Percentiles rank a stretch among this genome's conserved stretches.
Conservation (phyloP, 2,888 invertebrate genomes). For the Atethmia centrago region DNA sequence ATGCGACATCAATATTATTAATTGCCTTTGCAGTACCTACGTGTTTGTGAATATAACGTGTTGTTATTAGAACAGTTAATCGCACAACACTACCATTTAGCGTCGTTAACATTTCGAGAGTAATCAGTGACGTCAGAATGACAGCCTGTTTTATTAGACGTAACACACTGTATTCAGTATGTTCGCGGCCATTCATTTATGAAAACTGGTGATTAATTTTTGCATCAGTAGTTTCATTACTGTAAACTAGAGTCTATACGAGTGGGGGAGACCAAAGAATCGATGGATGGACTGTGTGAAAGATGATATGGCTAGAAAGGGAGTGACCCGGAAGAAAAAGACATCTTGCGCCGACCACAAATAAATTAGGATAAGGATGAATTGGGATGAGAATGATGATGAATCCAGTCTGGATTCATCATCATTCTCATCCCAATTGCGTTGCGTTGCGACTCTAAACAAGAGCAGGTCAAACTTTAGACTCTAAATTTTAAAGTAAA, state of each 20-base stretch:
- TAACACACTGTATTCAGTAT: neutral
- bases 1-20: conserved; percentile 32
- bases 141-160: conserved; percentile 3
- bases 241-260: neutral
- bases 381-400: no score
- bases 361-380: no score
- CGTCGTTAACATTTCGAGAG: conserved; percentile 46
- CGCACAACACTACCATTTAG: conserved; percentile 21
- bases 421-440: no score
- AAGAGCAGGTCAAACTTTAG: no score
- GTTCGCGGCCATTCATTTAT: neutral
- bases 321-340: no score
- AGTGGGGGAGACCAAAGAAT: no score
- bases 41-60: conserved; percentile 25
- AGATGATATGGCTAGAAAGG: no score
- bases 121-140: conserved; percentile 50
- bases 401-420: no score
- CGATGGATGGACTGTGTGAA: no score
- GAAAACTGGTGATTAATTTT: neutral
- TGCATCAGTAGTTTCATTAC: neutral
- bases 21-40: conserved; percentile 17
- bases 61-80: conserved; percentile 32
- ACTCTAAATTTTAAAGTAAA: no score
- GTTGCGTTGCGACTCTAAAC: no score
- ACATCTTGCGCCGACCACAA: no score